Conservation (phyloP, 2,888 invertebrate genomes). For the Tigriopus californicus region DNA sequence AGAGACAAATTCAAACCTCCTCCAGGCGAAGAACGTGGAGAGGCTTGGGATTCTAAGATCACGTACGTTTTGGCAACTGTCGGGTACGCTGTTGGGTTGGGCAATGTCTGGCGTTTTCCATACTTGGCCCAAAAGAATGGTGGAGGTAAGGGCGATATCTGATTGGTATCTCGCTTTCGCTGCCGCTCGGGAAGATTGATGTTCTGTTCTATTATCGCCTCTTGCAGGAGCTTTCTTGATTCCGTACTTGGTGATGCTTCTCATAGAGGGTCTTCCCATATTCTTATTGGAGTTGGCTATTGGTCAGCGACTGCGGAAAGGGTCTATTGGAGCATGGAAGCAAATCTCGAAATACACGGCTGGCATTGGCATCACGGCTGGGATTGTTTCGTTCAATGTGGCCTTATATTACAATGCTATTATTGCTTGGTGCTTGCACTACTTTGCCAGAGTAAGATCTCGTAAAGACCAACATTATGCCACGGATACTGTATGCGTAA, state of each 20-base stretch:
- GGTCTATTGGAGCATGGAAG: slow-evolving; percentile 88
- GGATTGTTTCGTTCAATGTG: slow-evolving; percentile 87
- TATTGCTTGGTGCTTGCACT: slow-evolving; percentile 92
- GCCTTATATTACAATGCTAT: slow-evolving; percentile 94
- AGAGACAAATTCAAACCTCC: neutral
- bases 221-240: slow-evolving; percentile 72
- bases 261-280: slow-evolving; percentile 83
- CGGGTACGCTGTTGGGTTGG: slow-evolving; percentile 80
- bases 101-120: slow-evolving; percentile 89
- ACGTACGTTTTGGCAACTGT: slow-evolving; percentile 84
- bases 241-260: slow-evolving; percentile 86
- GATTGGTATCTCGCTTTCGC: too few species aligned
- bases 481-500: too few species aligned
- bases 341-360: slow-evolving; percentile 67
- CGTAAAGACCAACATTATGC: too few species aligned
- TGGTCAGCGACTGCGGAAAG: slow-evolving; percentile 76
- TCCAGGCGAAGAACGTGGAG: slow-evolving; percentile 31
- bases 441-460: slow-evolving; percentile 49
- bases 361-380: slow-evolving; percentile 80
- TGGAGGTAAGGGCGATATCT: slow-evolving; percentile 49
- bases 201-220: too few species aligned
- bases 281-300: slow-evolving; percentile 89
- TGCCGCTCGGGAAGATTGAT: too few species aligned
- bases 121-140: slow-evolving; percentile 87
- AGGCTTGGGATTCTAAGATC: slow-evolving; percentile 81